phyloP scores from a whole-genome alignment of 1,140 invertebrate species.

The Apis laboriosa region DNA sequence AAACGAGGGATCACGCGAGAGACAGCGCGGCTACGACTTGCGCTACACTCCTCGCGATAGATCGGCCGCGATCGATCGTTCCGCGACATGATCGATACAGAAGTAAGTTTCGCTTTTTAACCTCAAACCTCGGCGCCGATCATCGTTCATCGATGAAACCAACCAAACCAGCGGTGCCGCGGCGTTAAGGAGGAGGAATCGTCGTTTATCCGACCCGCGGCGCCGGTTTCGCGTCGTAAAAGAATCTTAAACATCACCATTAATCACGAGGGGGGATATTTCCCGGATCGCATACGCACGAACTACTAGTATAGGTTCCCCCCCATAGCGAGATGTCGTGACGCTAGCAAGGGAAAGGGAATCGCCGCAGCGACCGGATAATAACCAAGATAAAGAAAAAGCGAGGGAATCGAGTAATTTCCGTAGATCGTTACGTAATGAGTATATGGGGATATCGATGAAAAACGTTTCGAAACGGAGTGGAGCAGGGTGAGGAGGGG shows the following conservation, averaged over 20 bases:
- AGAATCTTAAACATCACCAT: conserved; percentile 23
- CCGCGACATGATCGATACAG: conserved; percentile 57
- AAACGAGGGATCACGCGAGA: conserved; percentile 37
- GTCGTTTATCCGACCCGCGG: not conserved
- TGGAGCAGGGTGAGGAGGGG: not conserved
- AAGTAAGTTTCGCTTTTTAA: conserved; percentile 20
- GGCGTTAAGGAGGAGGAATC: not conserved
- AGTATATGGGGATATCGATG: conserved; percentile 47
- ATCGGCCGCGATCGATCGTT: conserved; percentile 45
- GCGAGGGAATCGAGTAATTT: conserved; percentile 14
- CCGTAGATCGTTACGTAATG: conserved; percentile 56
- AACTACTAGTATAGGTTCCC: too few species aligned
- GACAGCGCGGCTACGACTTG: too few species aligned
- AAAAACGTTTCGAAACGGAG: conserved; percentile 53
- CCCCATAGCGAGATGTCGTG: not conserved
- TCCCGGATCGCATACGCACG: conserved; percentile 4
- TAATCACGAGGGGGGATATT: conserved; percentile 9
- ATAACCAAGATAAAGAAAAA: not conserved
- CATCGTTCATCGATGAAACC: conserved; percentile 35
- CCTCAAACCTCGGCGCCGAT: conserved; percentile 14
- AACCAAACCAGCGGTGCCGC: conserved; percentile 8
- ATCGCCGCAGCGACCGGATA: not conserved
- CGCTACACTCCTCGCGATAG: not conserved
- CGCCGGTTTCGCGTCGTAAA: conserved; percentile 9
- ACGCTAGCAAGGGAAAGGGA: not conserved